Base-by-base conservation (phyloP, 2,888 invertebrate genomes). In the Fragum sueziense region DNA sequence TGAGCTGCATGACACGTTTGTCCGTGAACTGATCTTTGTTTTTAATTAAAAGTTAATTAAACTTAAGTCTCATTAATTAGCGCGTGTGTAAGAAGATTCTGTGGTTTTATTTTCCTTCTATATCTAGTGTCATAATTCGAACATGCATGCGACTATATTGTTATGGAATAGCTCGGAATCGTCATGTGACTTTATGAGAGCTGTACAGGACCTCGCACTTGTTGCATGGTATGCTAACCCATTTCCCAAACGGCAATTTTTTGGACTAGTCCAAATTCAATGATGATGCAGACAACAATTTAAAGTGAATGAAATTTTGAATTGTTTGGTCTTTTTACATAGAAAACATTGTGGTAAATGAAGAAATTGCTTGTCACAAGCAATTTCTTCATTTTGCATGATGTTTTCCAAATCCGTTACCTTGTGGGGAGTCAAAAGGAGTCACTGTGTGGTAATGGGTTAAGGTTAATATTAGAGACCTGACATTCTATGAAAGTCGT, bases 301-400 rank as follows among this genome's bases (percentile, higher is more conserved):
- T n/a, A n/a, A n/a, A n/a, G n/a, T n/a, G n/a, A n/a, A n/a, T n/a
- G n/a, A n/a, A n/a, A n/a, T n/a, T n/a, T n/a, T n/a, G n/a, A n/a
- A n/a, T n/a, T n/a, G n/a, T n/a, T n/a, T n/a, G n/a, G n/a, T n/a
- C n/a, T n/a, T n/a, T n/a, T n/a, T n/a, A n/a, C n/a, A n/a, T n/a
- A n/a, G n/a, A 57, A 57, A 57, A 57, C 57, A 57, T 4, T 57
- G 57, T 57, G 57, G 57, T n/a, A 57, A 57, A 57, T 22, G n/a
- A 25, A 57, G 57, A 57, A 57, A 57, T n/a, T 57, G 57, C 20
- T 9, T 11, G 57, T 57, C 25, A 4, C n/a, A 17, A 57, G 2
- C 57, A 57, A 14, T 57, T 57, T 57, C 57, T 57, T 14, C 57
- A n/a, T n/a, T n/a, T n/a, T n/a, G n/a, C n/a, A n/a, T n/a, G n/a